These are phyloP conservation scores for Hypena proboscidalis DNA, from an alignment of 2,888 invertebrate species.

Conservation along the genomic window DNA sequence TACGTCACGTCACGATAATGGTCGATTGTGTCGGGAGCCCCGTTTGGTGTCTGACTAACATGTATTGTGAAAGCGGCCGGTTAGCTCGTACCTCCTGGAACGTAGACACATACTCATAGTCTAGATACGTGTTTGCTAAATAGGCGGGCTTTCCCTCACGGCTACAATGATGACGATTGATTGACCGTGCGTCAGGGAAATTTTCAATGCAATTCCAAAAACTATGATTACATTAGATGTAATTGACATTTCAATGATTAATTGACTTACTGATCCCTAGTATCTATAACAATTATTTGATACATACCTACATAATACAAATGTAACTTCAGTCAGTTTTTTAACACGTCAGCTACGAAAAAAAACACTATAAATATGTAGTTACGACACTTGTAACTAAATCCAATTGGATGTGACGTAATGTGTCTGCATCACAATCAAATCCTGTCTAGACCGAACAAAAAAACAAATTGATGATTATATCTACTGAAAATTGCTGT, in stretches of 20 bases:
- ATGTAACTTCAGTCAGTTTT: no score
- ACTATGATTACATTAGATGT: no score
- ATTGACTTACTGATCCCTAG: no score
- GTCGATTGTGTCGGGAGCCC: constrained; percentile 56
- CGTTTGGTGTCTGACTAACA: constrained; percentile 64
- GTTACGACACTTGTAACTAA: constrained; percentile 41
- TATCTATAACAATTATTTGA: no score
- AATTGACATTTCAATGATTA: no score
- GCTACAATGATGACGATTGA: constrained; percentile 53
- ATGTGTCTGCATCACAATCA: constrained; percentile 22
- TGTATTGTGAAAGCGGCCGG: constrained; percentile 73
- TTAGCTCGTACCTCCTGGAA: constrained; percentile 76
- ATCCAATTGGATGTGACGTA: constrained; percentile 37
- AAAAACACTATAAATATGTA: no score
- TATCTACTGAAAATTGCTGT: background rate
- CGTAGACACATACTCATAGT: constrained; percentile 79
- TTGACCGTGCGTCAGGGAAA: constrained; percentile 42
- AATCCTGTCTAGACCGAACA: constrained; percentile 31
- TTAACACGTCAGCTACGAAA: no score
- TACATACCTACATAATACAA: no score
- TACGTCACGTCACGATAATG: constrained; percentile 69
- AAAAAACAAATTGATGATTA: constrained; percentile 6
- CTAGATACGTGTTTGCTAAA: constrained; percentile 72
- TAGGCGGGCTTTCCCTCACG: constrained; percentile 67
- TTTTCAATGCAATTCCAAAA: constrained; percentile 50